phyloP scores from a whole-genome alignment of 2,113 vertebrate species.

The Stigmatopora nigra region DNA sequence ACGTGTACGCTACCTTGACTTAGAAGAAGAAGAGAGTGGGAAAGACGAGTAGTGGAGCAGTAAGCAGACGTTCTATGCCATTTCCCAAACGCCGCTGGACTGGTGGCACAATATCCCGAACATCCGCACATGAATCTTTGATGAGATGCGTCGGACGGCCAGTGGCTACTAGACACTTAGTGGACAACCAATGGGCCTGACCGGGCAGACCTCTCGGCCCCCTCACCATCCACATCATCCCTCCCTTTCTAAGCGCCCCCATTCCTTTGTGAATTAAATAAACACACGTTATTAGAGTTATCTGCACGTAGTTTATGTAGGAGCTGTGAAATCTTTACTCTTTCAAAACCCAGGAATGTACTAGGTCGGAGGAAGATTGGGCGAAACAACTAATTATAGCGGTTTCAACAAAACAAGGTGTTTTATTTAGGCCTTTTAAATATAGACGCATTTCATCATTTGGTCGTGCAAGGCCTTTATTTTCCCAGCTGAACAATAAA shows the following conservation, averaged over 20 bases:
- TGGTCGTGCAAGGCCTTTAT: not conserved
- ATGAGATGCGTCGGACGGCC: conserved; percentile 63
- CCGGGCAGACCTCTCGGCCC: conserved; percentile 29
- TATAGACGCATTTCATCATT: not conserved
- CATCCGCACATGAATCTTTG: conserved; percentile 76
- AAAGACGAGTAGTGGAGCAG: conserved; percentile 8
- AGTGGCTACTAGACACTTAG: conserved; percentile 70
- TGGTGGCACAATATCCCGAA: conserved; percentile 40
- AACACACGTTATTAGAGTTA: not conserved
- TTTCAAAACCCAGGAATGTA: not conserved
- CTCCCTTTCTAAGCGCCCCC: not conserved
- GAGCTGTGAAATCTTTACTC: not conserved
- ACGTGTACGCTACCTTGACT: not conserved
- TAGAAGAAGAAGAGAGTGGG: not conserved
- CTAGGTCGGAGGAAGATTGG: not conserved
- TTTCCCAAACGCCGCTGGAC: conserved; percentile 19
- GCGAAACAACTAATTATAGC: not conserved
- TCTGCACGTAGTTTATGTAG: not conserved
- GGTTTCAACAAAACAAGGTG: not conserved
- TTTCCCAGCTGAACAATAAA: not conserved
- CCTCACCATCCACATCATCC: not conserved
- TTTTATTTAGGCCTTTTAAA: not conserved
- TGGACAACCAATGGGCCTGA: conserved; percentile 68
- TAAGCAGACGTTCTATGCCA: conserved; percentile 16
- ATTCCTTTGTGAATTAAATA: conserved; percentile 43